Evolutionary conservation across 2,888 invertebrate genomes (phyloP).

Genomic region (Hirtodrosophila cameraria): DNA sequence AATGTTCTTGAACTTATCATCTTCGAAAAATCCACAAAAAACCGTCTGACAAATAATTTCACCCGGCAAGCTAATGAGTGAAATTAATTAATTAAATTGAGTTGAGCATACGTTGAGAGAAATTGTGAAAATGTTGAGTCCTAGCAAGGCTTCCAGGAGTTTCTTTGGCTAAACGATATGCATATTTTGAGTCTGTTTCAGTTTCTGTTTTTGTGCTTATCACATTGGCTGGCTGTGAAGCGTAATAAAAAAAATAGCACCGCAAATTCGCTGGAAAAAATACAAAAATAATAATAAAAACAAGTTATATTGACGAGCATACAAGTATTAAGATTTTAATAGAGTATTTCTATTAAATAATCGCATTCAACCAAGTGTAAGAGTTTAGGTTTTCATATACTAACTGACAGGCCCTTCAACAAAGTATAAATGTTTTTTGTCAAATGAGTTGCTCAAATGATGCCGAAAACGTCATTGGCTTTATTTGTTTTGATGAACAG

Average conservation of each 20-base stretch:
- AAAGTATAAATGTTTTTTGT: constrained; percentile 1
- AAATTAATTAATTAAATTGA: constrained; percentile 43
- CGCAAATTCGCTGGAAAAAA: constrained; percentile 35
- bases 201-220: constrained; percentile 44
- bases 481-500: neutral
- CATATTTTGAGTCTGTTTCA: constrained; percentile 18
- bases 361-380: constrained; percentile 16
- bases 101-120: constrained; percentile 1
- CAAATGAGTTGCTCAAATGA: neutral
- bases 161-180: neutral
- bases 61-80: constrained; percentile 30
- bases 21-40: neutral
- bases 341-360: constrained; percentile 19
- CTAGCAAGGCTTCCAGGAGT: constrained; percentile 1
- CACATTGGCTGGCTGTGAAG: constrained; percentile 33
- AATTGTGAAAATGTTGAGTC: constrained; percentile 5
- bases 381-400: neutral
- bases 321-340: neutral
- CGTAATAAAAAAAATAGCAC: constrained; percentile 21
- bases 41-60: neutral
- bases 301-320: neutral
- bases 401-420: constrained; percentile 23
- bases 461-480: neutral
- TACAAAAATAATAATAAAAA: constrained; percentile 38
- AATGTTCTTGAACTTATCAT: constrained; percentile 8